A percentile compares a stretch with the other conserved stretches of the same genome.
Conservation (phyloP, 2,797 vertebrate species). For the Hybognathus amarus region DNA sequence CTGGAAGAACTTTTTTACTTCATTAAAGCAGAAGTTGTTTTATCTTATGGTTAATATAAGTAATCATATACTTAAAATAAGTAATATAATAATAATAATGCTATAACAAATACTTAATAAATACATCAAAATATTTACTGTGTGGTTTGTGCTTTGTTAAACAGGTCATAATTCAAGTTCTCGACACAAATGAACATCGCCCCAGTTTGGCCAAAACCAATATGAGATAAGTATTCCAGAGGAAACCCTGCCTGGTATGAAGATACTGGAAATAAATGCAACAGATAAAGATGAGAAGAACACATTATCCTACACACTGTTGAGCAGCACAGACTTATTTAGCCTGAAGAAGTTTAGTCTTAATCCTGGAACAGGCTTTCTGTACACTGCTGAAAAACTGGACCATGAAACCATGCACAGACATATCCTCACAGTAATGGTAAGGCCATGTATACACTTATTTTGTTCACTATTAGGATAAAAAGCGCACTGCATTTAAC, state of each 20-base stretch:
- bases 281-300: constrained; percentile 84
- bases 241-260: constrained; percentile 78
- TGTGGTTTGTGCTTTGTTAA: constrained; percentile 23
- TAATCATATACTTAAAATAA: background rate
- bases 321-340: constrained; percentile 80
- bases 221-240: constrained; percentile 84
- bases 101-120: background rate
- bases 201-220: constrained; percentile 80
- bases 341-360: constrained; percentile 86
- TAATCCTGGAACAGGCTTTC: constrained; percentile 80
- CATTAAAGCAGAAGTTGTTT: background rate
- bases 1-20: background rate
- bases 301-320: constrained; percentile 83
- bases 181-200: constrained; percentile 87
- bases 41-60: background rate
- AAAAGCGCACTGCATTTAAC: background rate
- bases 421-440: constrained; percentile 85
- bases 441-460: constrained; percentile 52
- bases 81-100: background rate
- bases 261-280: constrained; percentile 83
- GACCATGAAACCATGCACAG: constrained; percentile 83
- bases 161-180: constrained; percentile 84
- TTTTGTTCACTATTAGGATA: background rate
- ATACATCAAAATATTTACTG: background rate
- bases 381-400: constrained; percentile 79